Base-by-base conservation (phyloP, 1,140 invertebrate genomes). In the Temnothorax longispinosus region DNA sequence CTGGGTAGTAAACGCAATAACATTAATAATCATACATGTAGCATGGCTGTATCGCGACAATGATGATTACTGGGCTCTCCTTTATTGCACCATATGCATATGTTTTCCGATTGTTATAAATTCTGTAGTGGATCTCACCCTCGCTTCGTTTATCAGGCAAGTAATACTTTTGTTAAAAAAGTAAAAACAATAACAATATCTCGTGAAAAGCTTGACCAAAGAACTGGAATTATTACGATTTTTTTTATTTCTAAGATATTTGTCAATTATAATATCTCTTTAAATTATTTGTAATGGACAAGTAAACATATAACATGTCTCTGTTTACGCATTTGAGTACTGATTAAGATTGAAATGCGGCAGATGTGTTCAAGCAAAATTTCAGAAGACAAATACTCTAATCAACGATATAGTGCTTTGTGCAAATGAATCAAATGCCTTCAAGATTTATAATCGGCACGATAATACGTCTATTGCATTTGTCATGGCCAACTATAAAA, bases 61-160 rank as follows among this genome's bases (percentile, higher is more conserved):
- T 21, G 11, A 13, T 21, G 18, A 13, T 21, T 41, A 47, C 2
- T n/a, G 11, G 6, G 1, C 11, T 32, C 0, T 8, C 0, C 0
- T 71, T 35, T 47, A 41, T 44, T 15, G 10, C 1, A 6, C 2
- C 8, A 15, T 58, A 7, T 82, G 65, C 8, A 10, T 82, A 0
- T n/a, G 21, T 44, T 10, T 82, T 60, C 80, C 80, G 3, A n/a
- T 82, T 72, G 13, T 38, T 27, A 18, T 47, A 5, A 82, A 82
- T 82, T 82, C 41, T n/a, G 38, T 82, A 35, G 67, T 82, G 7
- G 67, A 82, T 4, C 3, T 74, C 41, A 74, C 67, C 0, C 74
- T 74, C 7, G 2, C 18, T 1, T 35, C 67, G 7, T 3, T 58
- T 5, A n/a, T 82, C 67, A 74, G 11, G 80, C 35, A 82, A 82